Percentiles rank a stretch among this genome's conserved stretches.
These are phyloP conservation scores for Xenentodon cancila DNA, from an alignment of 2,797 vertebrate species.

Conservation along the genomic window DNA sequence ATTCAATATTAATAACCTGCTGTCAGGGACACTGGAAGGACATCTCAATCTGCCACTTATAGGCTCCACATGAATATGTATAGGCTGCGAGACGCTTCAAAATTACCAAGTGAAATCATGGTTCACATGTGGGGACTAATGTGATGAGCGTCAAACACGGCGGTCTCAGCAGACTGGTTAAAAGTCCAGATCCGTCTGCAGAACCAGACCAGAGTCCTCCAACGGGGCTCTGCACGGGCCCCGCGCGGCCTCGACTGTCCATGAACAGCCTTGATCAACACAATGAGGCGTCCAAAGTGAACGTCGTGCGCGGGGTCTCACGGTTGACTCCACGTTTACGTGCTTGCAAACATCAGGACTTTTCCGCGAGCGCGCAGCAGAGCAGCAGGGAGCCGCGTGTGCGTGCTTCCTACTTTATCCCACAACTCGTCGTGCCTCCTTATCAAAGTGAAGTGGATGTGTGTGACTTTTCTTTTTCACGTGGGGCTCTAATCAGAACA, in stretches of 20 bases:
- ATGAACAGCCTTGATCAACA: constrained; percentile 23
- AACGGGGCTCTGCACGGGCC: constrained; percentile 5
- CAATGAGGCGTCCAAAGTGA: constrained; percentile 7
- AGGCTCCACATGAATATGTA: constrained; percentile 79
- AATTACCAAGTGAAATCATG: constrained; percentile 81
- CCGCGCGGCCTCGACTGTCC: background rate
- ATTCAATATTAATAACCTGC: constrained; percentile 80
- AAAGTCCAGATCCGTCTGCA: constrained; percentile 46
- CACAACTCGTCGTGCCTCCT: no score
- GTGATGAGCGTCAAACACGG: constrained; percentile 65
- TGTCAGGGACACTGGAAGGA: constrained; percentile 80
- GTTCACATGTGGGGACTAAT: constrained; percentile 69
- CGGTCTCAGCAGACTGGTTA: constrained; percentile 72
- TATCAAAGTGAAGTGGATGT: no score
- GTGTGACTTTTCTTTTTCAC: no score
- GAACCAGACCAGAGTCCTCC: constrained; percentile 3
- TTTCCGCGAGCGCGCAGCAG: no score
- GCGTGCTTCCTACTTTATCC: no score
- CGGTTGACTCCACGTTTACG: no score
- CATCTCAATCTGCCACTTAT: constrained; percentile 77
- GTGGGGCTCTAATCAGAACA: no score
- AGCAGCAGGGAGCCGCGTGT: no score
- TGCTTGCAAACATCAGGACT: no score
- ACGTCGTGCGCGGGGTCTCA: background rate
- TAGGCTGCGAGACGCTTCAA: constrained; percentile 51